Evolutionary conservation across 2,797 vertebrate species (phyloP), one percentile per base, ranked within the genome.

Genomic region (Muscicapa striata): DNA sequence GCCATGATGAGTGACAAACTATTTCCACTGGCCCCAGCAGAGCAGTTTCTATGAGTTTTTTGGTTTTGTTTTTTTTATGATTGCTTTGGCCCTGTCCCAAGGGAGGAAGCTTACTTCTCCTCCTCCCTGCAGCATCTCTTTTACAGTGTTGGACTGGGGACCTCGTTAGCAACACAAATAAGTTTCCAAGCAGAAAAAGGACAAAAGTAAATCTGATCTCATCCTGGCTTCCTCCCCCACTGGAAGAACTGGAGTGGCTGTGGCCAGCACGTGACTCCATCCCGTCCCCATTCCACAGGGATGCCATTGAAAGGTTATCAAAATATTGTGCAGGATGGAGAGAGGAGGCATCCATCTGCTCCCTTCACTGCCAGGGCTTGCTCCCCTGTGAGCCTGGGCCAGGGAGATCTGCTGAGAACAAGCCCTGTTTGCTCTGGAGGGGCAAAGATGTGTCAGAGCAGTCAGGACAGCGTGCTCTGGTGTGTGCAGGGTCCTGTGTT

Each of bases 281-380:
- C 73, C 5, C 32, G 64, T 80, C 57, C 85, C 87, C 9, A 4
- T 79, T 83, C 75, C 1, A 0, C 87, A 0, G 3, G 51, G 76
- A 93, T 94, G 91, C 85, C 85, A 61, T 15, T 26, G 13, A 85
- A 75, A 92, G 84, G 89, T 92, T 94, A 93, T 78, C 69, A 78
- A 94, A 94, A 93, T 61, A 91, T 32, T 38, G 38, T 0, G 11
- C 7, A 1, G 62, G 86, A 84, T 21, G 48, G 49, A 89, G 84
- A 80, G 84, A 48, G 30, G 27, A 70, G 16, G 16, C 55, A 15
- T 9, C 64, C 8, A 0, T 46, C 69, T 21, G 6, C 22, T 84
- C 41, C 58, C 87, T 43, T 20, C 2, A 1, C 75, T 49, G 36
- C 70, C 62, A 46, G 26, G 49, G 20, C 43, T 55, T 59, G 62